phyloP scores from a whole-genome alignment of 2,797 vertebrate species.

The Chelon auratus region DNA sequence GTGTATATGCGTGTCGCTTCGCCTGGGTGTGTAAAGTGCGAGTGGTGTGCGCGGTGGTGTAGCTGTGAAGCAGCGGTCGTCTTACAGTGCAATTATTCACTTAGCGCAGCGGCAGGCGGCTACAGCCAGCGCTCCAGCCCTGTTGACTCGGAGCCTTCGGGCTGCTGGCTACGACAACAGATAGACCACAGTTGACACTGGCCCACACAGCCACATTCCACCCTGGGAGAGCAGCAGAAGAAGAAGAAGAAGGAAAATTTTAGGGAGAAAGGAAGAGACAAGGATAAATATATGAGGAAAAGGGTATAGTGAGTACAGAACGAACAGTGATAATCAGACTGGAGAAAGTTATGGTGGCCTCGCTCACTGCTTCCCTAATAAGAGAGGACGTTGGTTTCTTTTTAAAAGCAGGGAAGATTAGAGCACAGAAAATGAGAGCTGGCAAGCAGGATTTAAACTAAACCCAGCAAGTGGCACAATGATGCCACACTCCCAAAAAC shows the following conservation, averaged over 20 bases:
- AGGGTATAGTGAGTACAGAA: not conserved
- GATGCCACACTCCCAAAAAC: constrained; percentile 10
- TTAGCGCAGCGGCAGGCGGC: constrained; percentile 70
- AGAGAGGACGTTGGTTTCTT: constrained; percentile 28
- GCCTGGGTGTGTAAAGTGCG: constrained; percentile 36
- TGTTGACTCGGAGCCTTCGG: constrained; percentile 74
- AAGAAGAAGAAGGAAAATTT: not conserved
- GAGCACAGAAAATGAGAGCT: constrained; percentile 20
- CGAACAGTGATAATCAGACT: not conserved
- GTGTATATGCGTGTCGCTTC: constrained; percentile 33
- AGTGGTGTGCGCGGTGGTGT: constrained; percentile 62
- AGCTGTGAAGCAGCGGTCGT: constrained; percentile 70
- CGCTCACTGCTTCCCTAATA: constrained; percentile 24
- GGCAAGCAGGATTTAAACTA: constrained; percentile 20
- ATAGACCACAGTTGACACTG: constrained; percentile 80
- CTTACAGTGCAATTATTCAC: constrained; percentile 83
- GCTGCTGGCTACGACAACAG: constrained; percentile 64
- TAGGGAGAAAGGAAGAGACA: not conserved
- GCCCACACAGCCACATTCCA: constrained; percentile 73
- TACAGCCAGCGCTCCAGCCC: constrained; percentile 56
- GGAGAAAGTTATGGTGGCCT: constrained; percentile 10
- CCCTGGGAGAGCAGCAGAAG: constrained; percentile 30
- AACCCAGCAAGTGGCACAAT: constrained; percentile 32
- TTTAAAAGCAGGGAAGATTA: constrained; percentile 34
- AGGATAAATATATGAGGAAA: not conserved